Evolutionary conservation across 2,113 vertebrate species (phyloP), one percentile per base, ranked within the genome.

Genomic region (Elgaria multicarinata): DNA sequence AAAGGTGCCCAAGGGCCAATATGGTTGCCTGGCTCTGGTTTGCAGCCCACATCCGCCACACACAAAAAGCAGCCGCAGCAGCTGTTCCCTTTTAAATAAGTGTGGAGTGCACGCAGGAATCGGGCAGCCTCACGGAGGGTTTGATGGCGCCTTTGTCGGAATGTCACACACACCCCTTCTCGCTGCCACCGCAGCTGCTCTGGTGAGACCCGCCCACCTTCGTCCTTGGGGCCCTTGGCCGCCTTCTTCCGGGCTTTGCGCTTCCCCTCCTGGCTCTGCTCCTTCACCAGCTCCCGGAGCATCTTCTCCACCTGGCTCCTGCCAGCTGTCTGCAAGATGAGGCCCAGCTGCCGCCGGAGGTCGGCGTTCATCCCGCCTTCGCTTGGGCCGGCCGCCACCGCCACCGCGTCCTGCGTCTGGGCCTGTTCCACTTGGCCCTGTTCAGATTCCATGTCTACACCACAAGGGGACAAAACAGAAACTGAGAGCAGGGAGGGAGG

Each of bases 251-350:
- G 82, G 6, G 1, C 67, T 12, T 86, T 89, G 14, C 85, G 89
- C 3, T 84, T 92, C 1, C 74, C 82, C 0, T 88, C 91, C 46
- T 92, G 94, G 0, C 89, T 93, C 53, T 94, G 94, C 6, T 94
- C 94, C 75, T 91, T 44, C 53, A 93, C 92, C 78, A 94, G 24
- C 18, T 94, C 94, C 90, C 94, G 84, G 53, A 94, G 74, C 92
- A 94, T 94, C 85, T 93, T 92, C 55, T 94, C 94, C 90, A 94
- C 94, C 6, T 90, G 94, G 82, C 31, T 89, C 85, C 94, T 55
- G 0, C 94, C 94, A 2, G 94, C 94, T 0, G 90, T 92, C 0
- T 93, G 94, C 3, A 94, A 91, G 90, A 94, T 91, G 42, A 92
- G 82, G 2, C 94, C 94, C 85, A 94, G 7, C 64, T 93, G 94